Evolutionary conservation across 2,797 vertebrate genomes (phyloP).

Genomic region (Cercopithecus mitis): DNA sequence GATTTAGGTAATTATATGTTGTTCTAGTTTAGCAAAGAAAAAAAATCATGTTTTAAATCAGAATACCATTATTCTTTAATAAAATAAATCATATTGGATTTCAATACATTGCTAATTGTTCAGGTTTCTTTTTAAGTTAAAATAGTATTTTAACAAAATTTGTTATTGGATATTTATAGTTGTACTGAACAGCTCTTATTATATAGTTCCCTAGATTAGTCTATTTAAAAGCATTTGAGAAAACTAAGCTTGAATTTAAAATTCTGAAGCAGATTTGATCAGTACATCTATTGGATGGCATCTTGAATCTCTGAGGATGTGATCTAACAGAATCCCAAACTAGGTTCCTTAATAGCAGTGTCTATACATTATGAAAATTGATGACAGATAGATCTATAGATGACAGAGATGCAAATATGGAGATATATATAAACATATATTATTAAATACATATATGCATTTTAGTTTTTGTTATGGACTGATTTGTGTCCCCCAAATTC

Average conservation of each 20-base stretch:
- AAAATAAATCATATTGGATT: background rate
- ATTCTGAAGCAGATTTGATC: background rate
- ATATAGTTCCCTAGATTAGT: background rate
- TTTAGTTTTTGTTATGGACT: background rate
- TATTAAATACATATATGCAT: background rate
- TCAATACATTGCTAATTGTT: background rate
- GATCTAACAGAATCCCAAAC: background rate
- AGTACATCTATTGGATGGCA: background rate
- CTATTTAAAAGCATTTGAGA: background rate
- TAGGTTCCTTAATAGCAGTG: background rate
- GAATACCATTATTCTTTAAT: constrained; percentile 34
- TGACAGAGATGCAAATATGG: background rate
- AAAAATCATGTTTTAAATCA: constrained; percentile 29
- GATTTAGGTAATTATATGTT: constrained; percentile 65
- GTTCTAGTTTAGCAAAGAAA: constrained; percentile 54
- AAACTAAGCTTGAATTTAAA: background rate
- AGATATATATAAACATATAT: background rate
- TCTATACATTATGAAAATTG: background rate
- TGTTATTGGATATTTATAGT: background rate
- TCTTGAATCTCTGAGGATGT: background rate
- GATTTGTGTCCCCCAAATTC: background rate
- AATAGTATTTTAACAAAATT: background rate
- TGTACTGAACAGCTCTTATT: background rate
- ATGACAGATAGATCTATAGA: background rate
- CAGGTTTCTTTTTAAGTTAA: background rate